Percentiles rank a stretch among this genome's conserved stretches.
Conservation (phyloP, 2,797 vertebrate genomes). For the Champsocephalus gunnari region DNA sequence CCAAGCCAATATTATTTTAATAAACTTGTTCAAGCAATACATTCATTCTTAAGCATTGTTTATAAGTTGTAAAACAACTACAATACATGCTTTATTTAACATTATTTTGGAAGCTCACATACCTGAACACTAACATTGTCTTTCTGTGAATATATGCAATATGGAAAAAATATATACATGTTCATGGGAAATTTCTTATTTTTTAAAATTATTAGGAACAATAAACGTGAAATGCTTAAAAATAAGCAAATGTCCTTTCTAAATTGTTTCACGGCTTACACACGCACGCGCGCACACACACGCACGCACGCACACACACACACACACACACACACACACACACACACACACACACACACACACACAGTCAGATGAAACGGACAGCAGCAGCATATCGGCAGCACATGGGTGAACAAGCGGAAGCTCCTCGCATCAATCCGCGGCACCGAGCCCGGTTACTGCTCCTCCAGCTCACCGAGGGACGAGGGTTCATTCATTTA, state of each 20-base stretch:
- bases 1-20: not conserved
- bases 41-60: not conserved
- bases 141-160: not conserved
- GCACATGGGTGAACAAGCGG: slow-evolving; percentile 10
- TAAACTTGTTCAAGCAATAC: not conserved
- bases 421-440: slow-evolving; percentile 29
- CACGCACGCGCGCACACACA: too few relatives aligned
- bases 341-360: slow-evolving; percentile 5
- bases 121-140: not conserved
- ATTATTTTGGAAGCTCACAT: not conserved
- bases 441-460: slow-evolving; percentile 5
- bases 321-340: not conserved
- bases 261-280: not conserved
- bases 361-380: slow-evolving; percentile 5
- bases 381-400: slow-evolving; percentile 21
- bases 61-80: not conserved
- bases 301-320: not conserved
- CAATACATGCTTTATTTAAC: not conserved
- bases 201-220: not conserved
- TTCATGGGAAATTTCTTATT: not conserved
- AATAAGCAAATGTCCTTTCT: not conserved
- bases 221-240: slow-evolving; percentile 12
- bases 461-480: not conserved
- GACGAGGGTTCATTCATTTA: slow-evolving; percentile 7
- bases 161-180: not conserved